Base-by-base conservation (phyloP, 2,888 invertebrate genomes). In the Mechanitis messenoides region DNA sequence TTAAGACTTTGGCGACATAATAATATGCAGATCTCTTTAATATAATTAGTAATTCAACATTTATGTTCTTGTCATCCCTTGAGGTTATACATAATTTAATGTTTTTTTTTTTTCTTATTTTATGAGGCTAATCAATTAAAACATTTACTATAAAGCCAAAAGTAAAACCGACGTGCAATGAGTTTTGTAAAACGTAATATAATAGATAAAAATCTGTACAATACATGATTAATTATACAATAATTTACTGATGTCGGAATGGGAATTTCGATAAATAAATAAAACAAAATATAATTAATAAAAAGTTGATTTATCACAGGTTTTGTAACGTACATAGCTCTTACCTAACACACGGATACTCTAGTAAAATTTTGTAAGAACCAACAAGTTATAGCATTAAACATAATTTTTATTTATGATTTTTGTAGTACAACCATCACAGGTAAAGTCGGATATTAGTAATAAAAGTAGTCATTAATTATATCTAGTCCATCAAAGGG, bases 1-100 rank as follows among this genome's bases (percentile, higher is more conserved):
- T 78, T 76, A 76, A 63, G 68, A 65, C 70, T 75, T 65, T 57
- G 35, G 33, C 50, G 53, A 55, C 66, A 64, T 68, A 64, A 64
- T 68, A 64, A 69, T 68, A 65, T 69, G 67, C 65, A 67, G 66
- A 67, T 69, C 68, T 62, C 61, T 66, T 64, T 55, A 68, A 20
- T 20, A 20, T 20, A 66, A 62, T 60, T 66, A 64, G 64, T 67
- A 61, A 9, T 50, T 50, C 9, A 50, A 50, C 28, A 50, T 50
- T 50, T 31, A 31, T 9, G 7, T 4, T 50, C 31, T 9, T 31
- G 9, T 50, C n/a, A 31, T 31, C 9, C 47, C 3, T 47, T 20
- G 2, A 46, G 12, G 12, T n/a, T n/a, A 6, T n/a, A 47, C 28
- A 5, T n/a, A 47, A 47, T 20, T 47, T 20, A 3, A 47, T 20